Conservation (phyloP, 2,113 vertebrate species). For the Neodontobutis hainanensis region DNA sequence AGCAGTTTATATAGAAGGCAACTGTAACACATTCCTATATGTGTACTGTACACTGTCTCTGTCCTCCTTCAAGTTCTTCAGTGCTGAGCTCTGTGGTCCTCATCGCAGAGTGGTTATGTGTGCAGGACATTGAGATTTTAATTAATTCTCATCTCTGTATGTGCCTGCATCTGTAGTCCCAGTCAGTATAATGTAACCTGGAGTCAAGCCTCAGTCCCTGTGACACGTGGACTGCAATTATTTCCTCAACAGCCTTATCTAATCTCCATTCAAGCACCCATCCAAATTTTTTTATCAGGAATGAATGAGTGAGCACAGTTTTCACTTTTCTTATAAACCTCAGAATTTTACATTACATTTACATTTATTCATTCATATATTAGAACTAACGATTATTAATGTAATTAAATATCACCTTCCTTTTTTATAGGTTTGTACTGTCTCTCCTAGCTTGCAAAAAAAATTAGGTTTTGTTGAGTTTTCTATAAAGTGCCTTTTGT, state of each 20-base stretch:
- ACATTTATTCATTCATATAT: too few relatives aligned
- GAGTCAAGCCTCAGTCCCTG: conserved; percentile 44
- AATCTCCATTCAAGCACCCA: conserved; percentile 24
- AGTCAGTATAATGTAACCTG: conserved; percentile 41
- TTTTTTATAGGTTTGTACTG: too few relatives aligned
- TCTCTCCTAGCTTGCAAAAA: too few relatives aligned
- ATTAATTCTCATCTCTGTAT: conserved; percentile 55
- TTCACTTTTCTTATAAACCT: conserved; percentile 12
- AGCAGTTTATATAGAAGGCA: too few relatives aligned
- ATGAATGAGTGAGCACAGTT: conserved; percentile 9
- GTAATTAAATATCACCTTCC: too few relatives aligned
- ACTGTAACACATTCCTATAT: too few relatives aligned
- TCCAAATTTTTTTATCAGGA: conserved; percentile 23
- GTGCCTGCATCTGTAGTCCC: conserved; percentile 38
- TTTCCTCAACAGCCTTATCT: conserved; percentile 36
- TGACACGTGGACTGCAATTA: conserved; percentile 48
- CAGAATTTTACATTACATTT: conserved; percentile 2
- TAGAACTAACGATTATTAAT: too few relatives aligned
- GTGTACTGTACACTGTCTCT: conserved; percentile 41
- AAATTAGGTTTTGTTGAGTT: too few relatives aligned
- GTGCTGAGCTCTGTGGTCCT: conserved; percentile 38
- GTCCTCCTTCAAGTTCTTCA: conserved; percentile 16
- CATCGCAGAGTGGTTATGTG: conserved; percentile 34
- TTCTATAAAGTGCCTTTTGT: background rate
- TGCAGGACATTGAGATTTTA: conserved; percentile 48